Conservation (phyloP, 2,888 invertebrate species). For the Drosophila buzzatii region DNA sequence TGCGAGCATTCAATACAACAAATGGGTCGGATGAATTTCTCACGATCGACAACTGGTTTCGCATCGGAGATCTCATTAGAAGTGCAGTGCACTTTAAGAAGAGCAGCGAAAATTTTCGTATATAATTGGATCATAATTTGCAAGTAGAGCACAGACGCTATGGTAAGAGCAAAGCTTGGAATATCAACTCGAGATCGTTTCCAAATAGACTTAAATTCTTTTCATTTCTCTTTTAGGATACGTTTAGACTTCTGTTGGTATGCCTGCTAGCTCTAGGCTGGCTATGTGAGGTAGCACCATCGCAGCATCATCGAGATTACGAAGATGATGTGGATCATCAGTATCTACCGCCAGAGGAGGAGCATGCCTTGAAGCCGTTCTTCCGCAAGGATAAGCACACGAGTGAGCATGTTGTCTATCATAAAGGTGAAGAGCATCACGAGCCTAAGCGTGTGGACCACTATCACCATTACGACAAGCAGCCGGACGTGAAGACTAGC, state of each 20-base stretch:
- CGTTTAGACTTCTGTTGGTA: constrained; percentile 40
- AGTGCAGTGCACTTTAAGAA: constrained; percentile 35
- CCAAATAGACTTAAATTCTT: not conserved
- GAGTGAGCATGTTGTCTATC: constrained; percentile 61
- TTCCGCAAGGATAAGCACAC: constrained; percentile 64
- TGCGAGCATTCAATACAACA: constrained; percentile 57
- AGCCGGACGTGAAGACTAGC: constrained; percentile 58
- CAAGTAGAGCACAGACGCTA: constrained; percentile 48
- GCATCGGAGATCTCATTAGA: constrained; percentile 19
- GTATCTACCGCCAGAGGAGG: constrained; percentile 57
- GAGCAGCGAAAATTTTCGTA: constrained; percentile 40
- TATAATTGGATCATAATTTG: constrained; percentile 51
- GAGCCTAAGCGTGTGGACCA: constrained; percentile 72
- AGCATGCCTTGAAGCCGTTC: constrained; percentile 39
- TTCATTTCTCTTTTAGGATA: constrained; percentile 35
- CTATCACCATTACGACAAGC: constrained; percentile 70
- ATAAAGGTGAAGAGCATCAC: constrained; percentile 58
- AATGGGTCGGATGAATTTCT: constrained; percentile 71
- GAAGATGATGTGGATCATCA: constrained; percentile 55
- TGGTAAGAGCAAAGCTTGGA: constrained; percentile 52
- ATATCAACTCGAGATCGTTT: not conserved
- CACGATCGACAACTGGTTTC: constrained; percentile 72
- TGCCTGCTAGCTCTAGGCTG: constrained; percentile 44
- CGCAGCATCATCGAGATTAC: constrained; percentile 49
- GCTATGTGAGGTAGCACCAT: constrained; percentile 57